A percentile compares a stretch with the other conserved stretches of the same genome.
These are phyloP conservation scores for Chaetorhynchus papuensis DNA, from an alignment of 2,113 vertebrate genomes.

Conservation along the genomic window DNA sequence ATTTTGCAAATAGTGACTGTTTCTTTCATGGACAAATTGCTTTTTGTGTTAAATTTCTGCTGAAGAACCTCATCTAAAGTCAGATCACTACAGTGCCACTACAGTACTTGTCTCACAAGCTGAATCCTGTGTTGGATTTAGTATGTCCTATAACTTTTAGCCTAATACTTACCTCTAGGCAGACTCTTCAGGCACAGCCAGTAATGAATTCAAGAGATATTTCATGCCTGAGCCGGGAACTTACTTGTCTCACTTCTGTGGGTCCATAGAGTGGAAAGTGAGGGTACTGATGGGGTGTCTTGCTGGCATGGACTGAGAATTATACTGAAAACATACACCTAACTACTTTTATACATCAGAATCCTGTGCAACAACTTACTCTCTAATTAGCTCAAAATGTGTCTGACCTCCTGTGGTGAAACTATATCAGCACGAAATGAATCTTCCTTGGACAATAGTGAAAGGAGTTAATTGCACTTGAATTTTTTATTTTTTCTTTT, in stretches of 20 bases:
- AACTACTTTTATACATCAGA: neutral
- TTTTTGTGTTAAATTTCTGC: neutral
- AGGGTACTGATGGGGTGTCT: neutral
- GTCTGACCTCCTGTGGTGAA: neutral
- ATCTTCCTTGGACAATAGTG: neutral
- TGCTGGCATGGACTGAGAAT: neutral
- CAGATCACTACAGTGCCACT: neutral
- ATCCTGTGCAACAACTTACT: neutral
- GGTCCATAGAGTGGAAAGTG: neutral
- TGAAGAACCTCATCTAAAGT: neutral
- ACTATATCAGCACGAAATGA: neutral
- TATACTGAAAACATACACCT: neutral
- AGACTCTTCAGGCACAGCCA: neutral
- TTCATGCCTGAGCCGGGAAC: neutral
- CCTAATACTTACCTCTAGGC: neutral
- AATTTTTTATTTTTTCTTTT: neutral
- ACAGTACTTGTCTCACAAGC: neutral
- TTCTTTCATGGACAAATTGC: neutral
- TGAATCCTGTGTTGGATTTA: neutral
- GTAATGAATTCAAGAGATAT: neutral
- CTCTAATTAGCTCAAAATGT: neutral
- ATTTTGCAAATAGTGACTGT: neutral
- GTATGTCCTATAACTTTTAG: neutral
- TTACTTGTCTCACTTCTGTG: neutral
- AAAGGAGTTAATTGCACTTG: neutral